Conservation (phyloP, 2,113 vertebrate genomes). For the Polyodon spathula region DNA sequence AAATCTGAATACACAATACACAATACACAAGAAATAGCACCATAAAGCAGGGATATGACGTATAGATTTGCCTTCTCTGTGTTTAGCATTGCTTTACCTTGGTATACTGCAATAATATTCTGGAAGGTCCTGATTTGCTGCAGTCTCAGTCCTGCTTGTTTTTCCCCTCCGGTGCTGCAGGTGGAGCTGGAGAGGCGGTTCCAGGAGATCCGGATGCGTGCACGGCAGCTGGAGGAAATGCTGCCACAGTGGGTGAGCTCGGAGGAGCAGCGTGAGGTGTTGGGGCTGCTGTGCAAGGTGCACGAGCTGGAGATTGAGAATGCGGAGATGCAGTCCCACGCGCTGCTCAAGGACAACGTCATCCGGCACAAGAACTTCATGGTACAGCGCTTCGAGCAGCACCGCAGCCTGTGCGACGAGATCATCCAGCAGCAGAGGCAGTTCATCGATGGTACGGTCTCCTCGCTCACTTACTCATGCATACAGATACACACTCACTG, state of each 20-base stretch:
- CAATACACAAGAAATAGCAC: too few relatives aligned
- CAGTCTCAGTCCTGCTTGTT: neutral
- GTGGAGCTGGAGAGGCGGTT: constrained; percentile 54
- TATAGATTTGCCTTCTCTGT: too few relatives aligned
- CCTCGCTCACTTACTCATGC: neutral
- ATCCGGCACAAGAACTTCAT: constrained; percentile 64
- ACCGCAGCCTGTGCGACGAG: constrained; percentile 69
- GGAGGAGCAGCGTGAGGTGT: constrained; percentile 67
- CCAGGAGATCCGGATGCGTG: constrained; percentile 51
- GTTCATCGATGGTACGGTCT: constrained; percentile 64
- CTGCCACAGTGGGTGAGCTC: constrained; percentile 60
- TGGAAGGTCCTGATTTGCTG: neutral
- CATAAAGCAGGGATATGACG: too few relatives aligned
- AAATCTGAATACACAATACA: too few relatives aligned
- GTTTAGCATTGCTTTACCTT: too few relatives aligned
- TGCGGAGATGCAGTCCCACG: constrained; percentile 62
- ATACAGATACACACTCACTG: neutral
- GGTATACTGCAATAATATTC: too few relatives aligned
- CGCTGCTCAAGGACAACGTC: constrained; percentile 67
- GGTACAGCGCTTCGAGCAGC: constrained; percentile 62
- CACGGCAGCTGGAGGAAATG: constrained; percentile 61
- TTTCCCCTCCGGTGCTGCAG: constrained; percentile 28
- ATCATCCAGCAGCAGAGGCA: constrained; percentile 78
- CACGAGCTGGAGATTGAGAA: constrained; percentile 75
- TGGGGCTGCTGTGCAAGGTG: constrained; percentile 72